Percentiles rank a stretch among this genome's conserved stretches.
Evolutionary conservation across 2,888 invertebrate genomes (phyloP).

Genomic region (Cephus sareptanus): DNA sequence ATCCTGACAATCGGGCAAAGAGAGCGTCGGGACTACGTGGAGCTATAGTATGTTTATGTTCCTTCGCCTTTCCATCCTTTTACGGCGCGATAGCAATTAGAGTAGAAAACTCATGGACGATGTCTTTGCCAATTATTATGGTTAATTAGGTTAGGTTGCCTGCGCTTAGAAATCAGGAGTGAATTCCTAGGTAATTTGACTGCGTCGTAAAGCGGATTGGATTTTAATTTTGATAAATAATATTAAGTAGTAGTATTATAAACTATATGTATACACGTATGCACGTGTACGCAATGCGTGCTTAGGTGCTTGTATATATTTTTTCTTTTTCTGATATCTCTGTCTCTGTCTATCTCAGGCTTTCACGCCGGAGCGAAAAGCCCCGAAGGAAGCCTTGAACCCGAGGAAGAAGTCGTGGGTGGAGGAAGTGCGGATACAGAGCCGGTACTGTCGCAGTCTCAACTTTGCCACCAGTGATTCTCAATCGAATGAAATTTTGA

Average conservation of each 20-base stretch:
- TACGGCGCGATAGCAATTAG: conserved; percentile 30
- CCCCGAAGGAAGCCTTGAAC: conserved; percentile 2
- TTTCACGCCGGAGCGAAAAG: no score
- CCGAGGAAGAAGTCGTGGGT: not conserved
- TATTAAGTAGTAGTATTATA: not conserved
- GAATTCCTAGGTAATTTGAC: not conserved
- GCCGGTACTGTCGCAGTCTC: not conserved
- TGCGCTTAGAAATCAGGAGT: not conserved
- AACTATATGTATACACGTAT: not conserved
- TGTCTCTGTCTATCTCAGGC: not conserved
- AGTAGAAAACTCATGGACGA: conserved; percentile 35
- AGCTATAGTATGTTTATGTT: not conserved
- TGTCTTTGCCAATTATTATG: conserved; percentile 29
- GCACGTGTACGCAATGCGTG: not conserved
- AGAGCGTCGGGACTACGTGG: not conserved
- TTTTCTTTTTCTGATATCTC: not conserved
- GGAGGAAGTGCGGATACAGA: conserved; percentile 5
- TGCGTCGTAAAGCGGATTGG: not conserved
- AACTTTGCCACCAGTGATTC: conserved; percentile 6
- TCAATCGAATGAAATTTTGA: not conserved
- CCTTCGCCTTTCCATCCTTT: conserved; percentile 20
- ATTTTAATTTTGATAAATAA: not conserved
- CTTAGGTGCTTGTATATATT: not conserved
- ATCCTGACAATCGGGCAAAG: not conserved
- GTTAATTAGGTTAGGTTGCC: not conserved